Percentiles rank a stretch among this genome's conserved stretches.
These are phyloP conservation scores for Agriotes lineatus DNA, from an alignment of 2,888 invertebrate species.

Conservation along the genomic window DNA sequence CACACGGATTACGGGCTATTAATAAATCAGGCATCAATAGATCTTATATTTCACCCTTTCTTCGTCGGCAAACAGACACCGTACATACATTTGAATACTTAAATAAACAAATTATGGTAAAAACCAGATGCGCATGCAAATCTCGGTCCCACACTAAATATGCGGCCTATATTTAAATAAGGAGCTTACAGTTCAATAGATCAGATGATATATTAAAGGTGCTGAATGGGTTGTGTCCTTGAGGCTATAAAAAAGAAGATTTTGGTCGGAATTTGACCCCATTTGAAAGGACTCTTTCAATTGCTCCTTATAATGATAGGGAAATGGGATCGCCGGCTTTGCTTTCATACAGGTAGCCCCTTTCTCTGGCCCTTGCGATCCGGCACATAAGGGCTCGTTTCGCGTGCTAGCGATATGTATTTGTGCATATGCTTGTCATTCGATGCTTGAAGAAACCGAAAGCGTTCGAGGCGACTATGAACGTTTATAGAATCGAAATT, in stretches of 20 bases:
- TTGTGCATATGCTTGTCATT: too few relatives aligned
- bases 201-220: slow-evolving; percentile 47
- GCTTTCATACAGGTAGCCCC: slow-evolving; percentile 17
- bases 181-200: slow-evolving; percentile 44
- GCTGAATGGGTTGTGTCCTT: slow-evolving; percentile 47
- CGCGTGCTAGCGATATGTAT: too few relatives aligned
- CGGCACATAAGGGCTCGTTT: too few relatives aligned
- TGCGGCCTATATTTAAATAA: slow-evolving; percentile 45
- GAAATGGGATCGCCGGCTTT: slow-evolving; percentile 32
- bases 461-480: too few relatives aligned
- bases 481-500: too few relatives aligned
- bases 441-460: too few relatives aligned
- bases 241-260: slow-evolving; percentile 48
- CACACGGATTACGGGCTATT: slow-evolving; percentile 50
- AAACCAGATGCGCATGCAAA: slow-evolving; percentile 45
- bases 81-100: slow-evolving; percentile 48
- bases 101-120: slow-evolving; percentile 49
- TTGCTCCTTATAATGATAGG: slow-evolving; percentile 43
- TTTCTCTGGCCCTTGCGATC: too few relatives aligned
- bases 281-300: slow-evolving; percentile 45
- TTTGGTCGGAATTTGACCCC: slow-evolving; percentile 47
- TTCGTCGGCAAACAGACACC: slow-evolving; percentile 40
- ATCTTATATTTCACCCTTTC: slow-evolving; percentile 47
- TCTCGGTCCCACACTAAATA: slow-evolving; percentile 46
- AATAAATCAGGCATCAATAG: slow-evolving; percentile 49